Evolutionary conservation across 2,113 vertebrate genomes (phyloP).

Genomic region (Oreochromis tanganicae): DNA sequence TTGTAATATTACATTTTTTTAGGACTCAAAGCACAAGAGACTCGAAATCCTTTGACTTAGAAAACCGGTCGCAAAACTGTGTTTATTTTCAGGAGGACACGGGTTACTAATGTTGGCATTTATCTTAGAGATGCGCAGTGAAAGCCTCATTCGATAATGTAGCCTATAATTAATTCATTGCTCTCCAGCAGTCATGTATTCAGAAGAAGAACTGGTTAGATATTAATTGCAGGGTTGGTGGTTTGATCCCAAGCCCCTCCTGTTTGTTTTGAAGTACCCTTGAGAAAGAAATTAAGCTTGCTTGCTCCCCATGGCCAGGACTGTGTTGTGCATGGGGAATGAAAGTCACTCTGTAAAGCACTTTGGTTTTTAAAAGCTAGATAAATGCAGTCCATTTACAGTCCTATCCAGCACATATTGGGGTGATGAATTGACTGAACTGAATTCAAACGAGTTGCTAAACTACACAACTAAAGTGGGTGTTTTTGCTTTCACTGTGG

Average conservation of each 20-base stretch:
- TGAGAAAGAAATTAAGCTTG: neutral
- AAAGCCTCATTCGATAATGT: neutral
- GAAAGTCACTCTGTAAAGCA: neutral
- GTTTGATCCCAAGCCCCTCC: neutral
- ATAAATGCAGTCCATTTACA: slow-evolving; percentile 11
- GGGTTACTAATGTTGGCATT: neutral
- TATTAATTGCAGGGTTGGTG: neutral
- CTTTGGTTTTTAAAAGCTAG: neutral
- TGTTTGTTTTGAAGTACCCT: neutral
- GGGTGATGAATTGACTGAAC: neutral
- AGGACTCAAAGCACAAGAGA: neutral
- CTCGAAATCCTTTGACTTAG: neutral
- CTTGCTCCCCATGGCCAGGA: neutral
- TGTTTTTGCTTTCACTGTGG: neutral
- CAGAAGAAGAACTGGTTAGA: neutral
- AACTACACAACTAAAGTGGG: neutral
- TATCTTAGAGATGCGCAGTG: neutral
- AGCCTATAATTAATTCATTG: neutral
- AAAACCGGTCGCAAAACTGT: neutral
- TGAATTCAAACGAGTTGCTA: neutral
- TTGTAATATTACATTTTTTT: neutral
- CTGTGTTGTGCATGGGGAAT: neutral
- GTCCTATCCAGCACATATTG: neutral
- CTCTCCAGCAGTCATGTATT: neutral
- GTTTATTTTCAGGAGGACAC: neutral